Evolutionary conservation across 2,113 vertebrate species (phyloP), one percentile per base, ranked within the genome.

Genomic region (Gallinago jamesoni): DNA sequence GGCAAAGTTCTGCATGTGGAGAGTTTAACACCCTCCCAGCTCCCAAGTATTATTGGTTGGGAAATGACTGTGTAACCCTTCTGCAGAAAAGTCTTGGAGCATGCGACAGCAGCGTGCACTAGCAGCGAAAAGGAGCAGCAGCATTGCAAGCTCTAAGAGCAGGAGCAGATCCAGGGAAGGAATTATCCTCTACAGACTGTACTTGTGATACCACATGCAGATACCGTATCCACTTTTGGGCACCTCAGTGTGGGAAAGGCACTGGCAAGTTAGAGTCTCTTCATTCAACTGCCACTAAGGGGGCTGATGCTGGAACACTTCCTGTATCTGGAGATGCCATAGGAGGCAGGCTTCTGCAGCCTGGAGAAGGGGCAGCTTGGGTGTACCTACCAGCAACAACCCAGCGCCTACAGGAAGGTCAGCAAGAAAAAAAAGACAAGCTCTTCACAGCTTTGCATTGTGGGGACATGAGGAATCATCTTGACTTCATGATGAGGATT

Each of bases 31-130:
- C 2, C 2, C 6, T 3, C n/a, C 16, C 53, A 30, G 17, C 10
- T 35, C 30, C 13, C 37, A 83, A 69, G 37, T n/a, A 22, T 22
- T 18, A 56, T 15, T 0, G 0, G 10, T 22, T 66, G 33, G 39
- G 15, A 37, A 39, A 2, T 48, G 30, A 75, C 10, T 37, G 22
- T 31, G 12, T 30, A 73, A 64, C 3, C 7, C 12, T 31, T 84
- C 33, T 77, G 28, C 23, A 39, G 35, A 81, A n/a, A 64, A 66
- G 10, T 35, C 24, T 33, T 35, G 33, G 15, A 14, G 10, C 15
- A 47, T 22, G 23, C 81, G 15, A 13, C 41, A 67, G 33, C 4
- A 50, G 12, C 15, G 25, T n/a, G 22, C 25, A 9, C 35, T 39
- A 53, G 23, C 12, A 68, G 18, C 17, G 19, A 66, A 47, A 25